These are phyloP conservation scores for Carollia perspicillata DNA, from an alignment of 2,113 vertebrate genomes.

Conservation along the genomic window DNA sequence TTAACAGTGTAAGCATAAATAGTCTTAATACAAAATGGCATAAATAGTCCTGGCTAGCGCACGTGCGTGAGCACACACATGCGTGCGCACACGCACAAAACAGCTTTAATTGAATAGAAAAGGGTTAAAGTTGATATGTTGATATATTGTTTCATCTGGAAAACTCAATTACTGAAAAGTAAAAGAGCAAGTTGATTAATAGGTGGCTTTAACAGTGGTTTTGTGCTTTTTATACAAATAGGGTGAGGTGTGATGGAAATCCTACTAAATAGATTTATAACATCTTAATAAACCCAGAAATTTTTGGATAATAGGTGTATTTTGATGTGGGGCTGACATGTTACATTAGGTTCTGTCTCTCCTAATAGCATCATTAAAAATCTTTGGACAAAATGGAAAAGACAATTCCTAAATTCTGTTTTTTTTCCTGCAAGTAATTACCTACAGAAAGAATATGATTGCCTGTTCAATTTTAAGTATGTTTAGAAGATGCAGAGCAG, in stretches of 20 bases:
- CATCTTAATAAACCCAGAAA: constrained; percentile 44
- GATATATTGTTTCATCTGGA: constrained; percentile 52
- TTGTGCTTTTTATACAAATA: constrained; percentile 46
- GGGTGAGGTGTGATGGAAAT: constrained; percentile 47
- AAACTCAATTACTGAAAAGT: constrained; percentile 60
- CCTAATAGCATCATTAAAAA: constrained; percentile 30
- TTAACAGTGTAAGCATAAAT: constrained; percentile 2
- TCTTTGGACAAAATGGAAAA: background rate
- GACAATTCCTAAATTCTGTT: constrained; percentile 3
- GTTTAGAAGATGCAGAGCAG: constrained; percentile 35
- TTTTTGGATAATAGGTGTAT: constrained; percentile 48
- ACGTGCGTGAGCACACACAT: too few relatives aligned
- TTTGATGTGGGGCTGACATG: background rate
- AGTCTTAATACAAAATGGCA: constrained; percentile 31
- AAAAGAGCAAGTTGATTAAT: constrained; percentile 58
- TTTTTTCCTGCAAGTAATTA: background rate
- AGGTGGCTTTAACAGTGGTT: constrained; percentile 49
- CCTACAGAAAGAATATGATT: constrained; percentile 31
- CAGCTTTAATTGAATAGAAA: constrained; percentile 47
- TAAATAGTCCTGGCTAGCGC: background rate
- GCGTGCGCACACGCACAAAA: too few relatives aligned
- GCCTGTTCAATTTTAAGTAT: constrained; percentile 35
- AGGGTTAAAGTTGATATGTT: constrained; percentile 48
- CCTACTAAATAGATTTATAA: constrained; percentile 48
- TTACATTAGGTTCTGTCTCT: constrained; percentile 16